Conservation (phyloP, 2,888 invertebrate genomes). For the Tolmerus cingulatus region DNA sequence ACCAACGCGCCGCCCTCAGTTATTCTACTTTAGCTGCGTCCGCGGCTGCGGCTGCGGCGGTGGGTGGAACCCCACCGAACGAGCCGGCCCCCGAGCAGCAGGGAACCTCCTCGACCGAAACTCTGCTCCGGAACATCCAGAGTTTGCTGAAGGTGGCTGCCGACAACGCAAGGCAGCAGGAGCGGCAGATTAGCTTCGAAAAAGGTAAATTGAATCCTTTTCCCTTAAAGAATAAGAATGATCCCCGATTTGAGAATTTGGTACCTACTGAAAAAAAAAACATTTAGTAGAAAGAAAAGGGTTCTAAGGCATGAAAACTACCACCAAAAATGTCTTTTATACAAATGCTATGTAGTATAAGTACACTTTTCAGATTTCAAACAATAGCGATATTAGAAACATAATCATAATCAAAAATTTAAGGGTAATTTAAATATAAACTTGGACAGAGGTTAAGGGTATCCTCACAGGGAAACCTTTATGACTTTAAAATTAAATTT, state of each 20-base stretch:
- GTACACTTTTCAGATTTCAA: no score
- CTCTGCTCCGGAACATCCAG: constrained; percentile 92
- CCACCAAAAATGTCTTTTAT: no score
- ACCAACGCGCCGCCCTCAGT: constrained; percentile 74
- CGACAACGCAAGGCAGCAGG: constrained; percentile 95
- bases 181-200: constrained; percentile 94
- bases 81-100: constrained; percentile 69
- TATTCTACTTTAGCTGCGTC: constrained; percentile 79
- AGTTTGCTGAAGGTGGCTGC: constrained; percentile 96
- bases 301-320: no score
- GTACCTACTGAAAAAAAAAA: not conserved
- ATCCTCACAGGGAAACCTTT: no score
- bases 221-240: not conserved
- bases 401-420: no score
- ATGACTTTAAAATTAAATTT: no score
- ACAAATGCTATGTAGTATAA: no score
- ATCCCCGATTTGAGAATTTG: not conserved
- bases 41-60: constrained; percentile 66
- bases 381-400: no score
- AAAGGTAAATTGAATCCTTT: constrained; percentile 76
- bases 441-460: no score
- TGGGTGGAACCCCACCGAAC: constrained; percentile 56
- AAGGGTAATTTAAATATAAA: no score
- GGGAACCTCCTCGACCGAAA: constrained; percentile 86
- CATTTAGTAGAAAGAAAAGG: no score